These are phyloP conservation scores for Atopsyche davidsoni DNA, from an alignment of 1,140 invertebrate species.

Conservation along the genomic window DNA sequence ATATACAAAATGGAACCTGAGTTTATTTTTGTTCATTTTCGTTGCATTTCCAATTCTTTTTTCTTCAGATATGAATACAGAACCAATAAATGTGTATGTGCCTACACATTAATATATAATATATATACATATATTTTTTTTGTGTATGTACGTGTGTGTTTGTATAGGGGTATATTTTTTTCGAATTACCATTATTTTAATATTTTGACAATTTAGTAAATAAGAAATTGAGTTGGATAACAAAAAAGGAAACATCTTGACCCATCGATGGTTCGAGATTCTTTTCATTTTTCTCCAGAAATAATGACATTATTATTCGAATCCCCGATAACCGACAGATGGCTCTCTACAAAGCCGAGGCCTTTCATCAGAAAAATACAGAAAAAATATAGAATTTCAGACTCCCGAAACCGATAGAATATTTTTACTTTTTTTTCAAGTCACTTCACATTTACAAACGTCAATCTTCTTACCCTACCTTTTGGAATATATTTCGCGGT, in stretches of 20 bases:
- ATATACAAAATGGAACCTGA: too few species aligned
- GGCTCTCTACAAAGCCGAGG: neutral
- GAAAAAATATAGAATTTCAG: slow-evolving; percentile 1
- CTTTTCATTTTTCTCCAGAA: slow-evolving; percentile 3
- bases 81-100: neutral
- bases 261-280: neutral
- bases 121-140: too few species aligned
- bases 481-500: too few species aligned
- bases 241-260: slow-evolving; percentile 6
- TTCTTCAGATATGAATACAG: neutral
- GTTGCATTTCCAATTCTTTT: too few species aligned
- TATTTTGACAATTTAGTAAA: too few species aligned
- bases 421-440: slow-evolving; percentile 10
- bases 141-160: neutral
- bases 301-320: slow-evolving; percentile 17
- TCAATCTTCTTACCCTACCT: neutral
- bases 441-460: slow-evolving; percentile 2
- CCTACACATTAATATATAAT: too few species aligned
- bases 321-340: slow-evolving; percentile 1
- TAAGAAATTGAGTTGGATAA: too few species aligned
- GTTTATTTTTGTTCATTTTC: too few species aligned
- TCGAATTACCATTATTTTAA: too few species aligned
- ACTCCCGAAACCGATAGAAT: slow-evolving; percentile 5
- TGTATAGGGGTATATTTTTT: neutral
- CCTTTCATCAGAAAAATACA: neutral